Base-by-base conservation (phyloP, 2,113 vertebrate species). In the Piliocolobus tephrosceles region DNA sequence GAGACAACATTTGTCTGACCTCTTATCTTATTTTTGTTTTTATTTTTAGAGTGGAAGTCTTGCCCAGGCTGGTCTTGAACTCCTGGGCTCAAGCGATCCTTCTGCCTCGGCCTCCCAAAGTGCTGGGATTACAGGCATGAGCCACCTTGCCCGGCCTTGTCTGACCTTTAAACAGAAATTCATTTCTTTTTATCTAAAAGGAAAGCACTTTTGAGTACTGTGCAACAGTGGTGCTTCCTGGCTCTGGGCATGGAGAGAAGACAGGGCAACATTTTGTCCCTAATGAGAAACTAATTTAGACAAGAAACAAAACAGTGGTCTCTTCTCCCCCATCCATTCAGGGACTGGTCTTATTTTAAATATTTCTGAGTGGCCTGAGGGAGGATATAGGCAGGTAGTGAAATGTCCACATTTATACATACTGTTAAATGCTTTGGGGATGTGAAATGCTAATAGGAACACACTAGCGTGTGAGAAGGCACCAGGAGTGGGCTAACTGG, bases 151-250 rank as follows among this genome's bases (percentile, higher is more conserved):
- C 30, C 2, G 13, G 61, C 61, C 61, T 93, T 91, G 58, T 94
- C 25, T 88, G 38, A 68, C n/a, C 22, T 95, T 83, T 84, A 88
- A 95, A 40, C 40, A 93, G 23, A 75, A 55, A 81, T 40, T 55
- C 32, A 23, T 88, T 88, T 94, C 43, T 83, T 94, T 93, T 90
- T 79, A 52, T 91, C 30, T 75, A 66, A 85, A 85, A 95, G 47
- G 35, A 90, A 90, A 66, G 45, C 38, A 61, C 17, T 80, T 55
- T 70, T 87, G 43, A 82, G 58, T 78, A 68, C 43, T 90, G 32
- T 45, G 75, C 11, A 81, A 23, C 84, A 81, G 25, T 95, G 40
- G 25, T 91, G 43, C 22, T 80, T 35, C 58, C 61, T 93, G 27
- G 55, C 50, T 96, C 2, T 79, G 64, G 11, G 23, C 80, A n/a